Base-by-base conservation (phyloP, 2,797 vertebrate species). In the Atherinosoma microstoma region DNA sequence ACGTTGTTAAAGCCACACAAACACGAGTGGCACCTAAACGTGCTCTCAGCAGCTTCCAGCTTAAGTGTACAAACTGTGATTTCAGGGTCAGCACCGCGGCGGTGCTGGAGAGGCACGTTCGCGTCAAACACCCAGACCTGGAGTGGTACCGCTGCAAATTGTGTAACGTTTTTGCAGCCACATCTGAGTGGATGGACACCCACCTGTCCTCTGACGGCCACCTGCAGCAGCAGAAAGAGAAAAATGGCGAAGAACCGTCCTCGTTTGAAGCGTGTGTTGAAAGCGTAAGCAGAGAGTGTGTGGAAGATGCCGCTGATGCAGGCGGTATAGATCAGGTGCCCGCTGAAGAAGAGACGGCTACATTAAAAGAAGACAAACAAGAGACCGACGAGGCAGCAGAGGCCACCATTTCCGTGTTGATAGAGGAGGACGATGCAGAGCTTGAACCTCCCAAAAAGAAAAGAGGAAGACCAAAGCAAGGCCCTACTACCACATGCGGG, bases 191-290 rank as follows among this genome's bases (percentile, higher is more conserved):
- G 78, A 99, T 99, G 98, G 95, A 96, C 53, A 88, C 91, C 20
- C 98, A 98, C 86, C 94, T 98, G 79, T 95, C 93, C 75, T 96
- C 96, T 60, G 96, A 96, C 32, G 94, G 94, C 56, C 97, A 99
- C 89, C 92, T 93, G 87, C 94, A 95, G 86, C 94, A 94, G 84
- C 92, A 96, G 70, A 95, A 94, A 54, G 93, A 86, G 76, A 95
- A 96, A 80, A 94, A 93, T 69, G 94, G 91, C 32, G 84, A 94
- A 40, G 95, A 95, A 16, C 73, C 93, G 29, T 92, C 86, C 51
- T 90, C 91, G 38, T 95, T 96, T 87, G 95, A 97, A 47, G 91
- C 94, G 56, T 96, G 93, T 35, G 96, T 98, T 20, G 97, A 98
- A 80, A 96, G 92, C 47, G 94, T 92, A 6, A 79, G 42, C 77